Base-by-base conservation (phyloP, 2,113 vertebrate species). In the Lucifuga dentata region DNA sequence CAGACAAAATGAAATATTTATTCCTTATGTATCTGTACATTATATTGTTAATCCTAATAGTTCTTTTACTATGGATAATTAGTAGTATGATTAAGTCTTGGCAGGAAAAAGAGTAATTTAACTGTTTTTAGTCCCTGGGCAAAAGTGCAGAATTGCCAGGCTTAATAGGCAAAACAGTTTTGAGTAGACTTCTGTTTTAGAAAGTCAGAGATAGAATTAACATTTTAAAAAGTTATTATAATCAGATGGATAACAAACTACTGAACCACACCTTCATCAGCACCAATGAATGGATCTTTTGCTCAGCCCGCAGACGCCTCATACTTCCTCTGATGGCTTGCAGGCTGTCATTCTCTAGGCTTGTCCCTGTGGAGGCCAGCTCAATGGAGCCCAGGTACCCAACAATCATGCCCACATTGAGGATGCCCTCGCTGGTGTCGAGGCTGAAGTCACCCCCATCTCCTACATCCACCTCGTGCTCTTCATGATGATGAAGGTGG, bases 331-430 rank as follows among this genome's bases (percentile, higher is more conserved):
- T 94, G 78, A 99, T 98, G 55, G 98, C 98, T 76, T 98, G 97
- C 78, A 98, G 75, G 57, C 97, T 99, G 89, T 99, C 97, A 0
- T 88, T 94, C 86, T 99, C 98, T 56, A 98, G 81, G 88, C 92
- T 98, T 0, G 91, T 90, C 1, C 95, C 93, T 0, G 93, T 92
- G 16, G 97, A 97, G 11, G 98, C 97, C 13, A 99, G 92, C 45
- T 99, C 98, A 0, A 99, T 99, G 5, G 98, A 99, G 36, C 98
- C 97, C 11, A 99, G 86, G 70, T 99, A 99, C 43, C 98, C 98
- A 0, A 99, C 97, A 0, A 99, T 92, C 98, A 99, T 98, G 67
- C 96, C 97, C 12, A 98, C 96, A 0, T 98, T 98, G 43, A 99
- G 88, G 78, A 99, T 97, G 11, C 94, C 94, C 0, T 92, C 91